A percentile compares a stretch with the other conserved stretches of the same genome.
Evolutionary conservation across 2,113 vertebrate species (phyloP).

Genomic region (Romanogobio albipinnatus): DNA sequence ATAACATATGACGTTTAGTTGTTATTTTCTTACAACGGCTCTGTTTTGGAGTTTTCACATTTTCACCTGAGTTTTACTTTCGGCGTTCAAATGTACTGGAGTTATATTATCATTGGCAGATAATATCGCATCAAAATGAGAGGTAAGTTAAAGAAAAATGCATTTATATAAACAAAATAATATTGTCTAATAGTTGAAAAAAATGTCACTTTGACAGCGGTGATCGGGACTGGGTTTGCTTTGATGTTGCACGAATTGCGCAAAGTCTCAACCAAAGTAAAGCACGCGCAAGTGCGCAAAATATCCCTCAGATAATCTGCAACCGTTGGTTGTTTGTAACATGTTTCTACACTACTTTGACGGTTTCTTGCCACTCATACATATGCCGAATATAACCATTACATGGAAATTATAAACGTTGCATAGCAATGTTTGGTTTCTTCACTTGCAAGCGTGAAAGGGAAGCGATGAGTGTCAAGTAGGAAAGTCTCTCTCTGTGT

Average conservation of each 20-base stretch:
- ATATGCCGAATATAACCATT: neutral
- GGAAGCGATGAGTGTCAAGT: neutral
- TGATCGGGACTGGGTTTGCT: neutral
- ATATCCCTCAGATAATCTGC: slow-evolving; percentile 17
- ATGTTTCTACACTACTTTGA: neutral
- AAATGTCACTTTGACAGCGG: neutral
- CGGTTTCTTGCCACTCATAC: neutral
- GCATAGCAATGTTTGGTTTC: slow-evolving; percentile 12
- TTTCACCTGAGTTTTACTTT: slow-evolving; percentile 31
- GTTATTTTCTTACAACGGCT: slow-evolving; percentile 62
- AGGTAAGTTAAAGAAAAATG: slow-evolving; percentile 69
- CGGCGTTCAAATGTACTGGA: slow-evolving; percentile 60
- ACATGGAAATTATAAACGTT: slow-evolving; percentile 10
- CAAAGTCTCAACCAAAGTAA: neutral
- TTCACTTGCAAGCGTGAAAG: neutral
- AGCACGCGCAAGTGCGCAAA: slow-evolving; percentile 8
- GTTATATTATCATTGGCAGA: slow-evolving; percentile 68
- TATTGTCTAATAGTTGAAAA: neutral
- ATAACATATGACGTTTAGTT: slow-evolving; percentile 68
- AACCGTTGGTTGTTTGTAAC: neutral
- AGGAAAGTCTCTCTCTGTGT: slow-evolving; percentile 39
- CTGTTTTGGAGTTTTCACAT: slow-evolving; percentile 62
- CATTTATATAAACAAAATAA: neutral
- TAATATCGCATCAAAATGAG: slow-evolving; percentile 71
- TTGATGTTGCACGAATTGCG: slow-evolving; percentile 2